Evolutionary conservation across 2,113 vertebrate species (phyloP).

Genomic region (Motacilla tschutschensis): DNA sequence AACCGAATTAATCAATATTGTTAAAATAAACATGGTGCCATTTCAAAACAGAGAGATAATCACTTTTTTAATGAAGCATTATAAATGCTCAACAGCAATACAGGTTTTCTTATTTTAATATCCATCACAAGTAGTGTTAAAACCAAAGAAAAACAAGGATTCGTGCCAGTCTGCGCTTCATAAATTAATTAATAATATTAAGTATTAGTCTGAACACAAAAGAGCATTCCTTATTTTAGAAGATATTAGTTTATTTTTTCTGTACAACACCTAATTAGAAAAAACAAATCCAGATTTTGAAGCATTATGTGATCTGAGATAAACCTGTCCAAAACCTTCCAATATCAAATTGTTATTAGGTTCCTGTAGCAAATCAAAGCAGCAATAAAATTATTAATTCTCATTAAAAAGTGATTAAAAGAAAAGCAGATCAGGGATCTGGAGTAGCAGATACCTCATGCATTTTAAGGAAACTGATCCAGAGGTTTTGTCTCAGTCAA

Average conservation of each 20-base stretch:
- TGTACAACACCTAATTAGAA: background rate
- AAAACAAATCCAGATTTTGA: background rate
- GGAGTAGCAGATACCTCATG: background rate
- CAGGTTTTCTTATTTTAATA: background rate
- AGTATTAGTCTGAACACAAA: background rate
- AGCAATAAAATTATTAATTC: background rate
- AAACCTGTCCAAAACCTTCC: background rate
- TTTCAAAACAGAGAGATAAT: slow-evolving; percentile 13
- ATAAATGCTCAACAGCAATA: background rate
- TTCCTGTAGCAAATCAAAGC: background rate
- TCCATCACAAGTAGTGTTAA: background rate
- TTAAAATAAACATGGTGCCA: slow-evolving; percentile 13
- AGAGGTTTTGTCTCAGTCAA: background rate
- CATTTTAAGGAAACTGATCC: background rate
- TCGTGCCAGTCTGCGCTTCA: background rate
- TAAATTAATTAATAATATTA: background rate
- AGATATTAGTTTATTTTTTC: background rate
- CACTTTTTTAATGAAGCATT: slow-evolving; percentile 16
- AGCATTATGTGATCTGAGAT: background rate
- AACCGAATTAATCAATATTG: slow-evolving; percentile 32
- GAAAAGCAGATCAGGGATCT: background rate
- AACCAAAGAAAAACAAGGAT: background rate
- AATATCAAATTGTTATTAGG: background rate
- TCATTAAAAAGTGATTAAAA: background rate
- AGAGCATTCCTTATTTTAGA: background rate